These are phyloP conservation scores for Muricea muricata DNA, from an alignment of 92 coral and sea anemone genomes.

Conservation along the genomic window DNA sequence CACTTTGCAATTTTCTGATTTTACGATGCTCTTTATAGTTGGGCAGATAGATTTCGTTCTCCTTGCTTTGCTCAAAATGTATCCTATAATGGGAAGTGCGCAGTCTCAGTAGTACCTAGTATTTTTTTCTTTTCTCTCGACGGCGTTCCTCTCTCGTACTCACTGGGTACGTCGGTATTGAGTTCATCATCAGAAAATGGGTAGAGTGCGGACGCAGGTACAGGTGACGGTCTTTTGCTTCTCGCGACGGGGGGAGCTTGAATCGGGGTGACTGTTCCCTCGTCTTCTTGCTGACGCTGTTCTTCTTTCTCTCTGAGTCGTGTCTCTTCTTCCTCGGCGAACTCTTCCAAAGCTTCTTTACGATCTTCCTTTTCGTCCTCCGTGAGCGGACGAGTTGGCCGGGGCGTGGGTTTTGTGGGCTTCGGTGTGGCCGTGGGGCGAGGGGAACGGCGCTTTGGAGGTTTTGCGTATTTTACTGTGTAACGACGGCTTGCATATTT, in stretches of 20 bases:
- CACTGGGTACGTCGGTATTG: neutral
- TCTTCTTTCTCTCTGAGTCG: neutral
- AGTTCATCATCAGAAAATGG: conserved; percentile 27
- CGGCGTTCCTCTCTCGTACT: neutral
- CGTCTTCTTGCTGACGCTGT: neutral
- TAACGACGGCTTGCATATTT: conserved; percentile 43
- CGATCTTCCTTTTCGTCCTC: conserved; percentile 23
- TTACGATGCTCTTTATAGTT: no score
- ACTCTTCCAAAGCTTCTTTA: neutral
- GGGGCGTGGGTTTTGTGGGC: conserved; percentile 33
- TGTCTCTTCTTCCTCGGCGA: neutral
- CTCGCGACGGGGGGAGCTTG: conserved; percentile 47
- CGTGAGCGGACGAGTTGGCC: neutral
- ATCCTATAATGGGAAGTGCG: no score
- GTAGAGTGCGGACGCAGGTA: conserved; percentile 24
- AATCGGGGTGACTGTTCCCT: neutral
- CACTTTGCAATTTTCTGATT: no score
- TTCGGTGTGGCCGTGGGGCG: conserved; percentile 15
- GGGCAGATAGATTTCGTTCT: no score
- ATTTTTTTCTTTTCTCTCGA: neutral
- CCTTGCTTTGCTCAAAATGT: no score
- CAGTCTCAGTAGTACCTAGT: neutral
- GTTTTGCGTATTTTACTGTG: conserved; percentile 10
- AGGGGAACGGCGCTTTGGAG: conserved; percentile 23
- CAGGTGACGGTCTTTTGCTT: conserved; percentile 9